Conservation (phyloP, 2,113 vertebrate genomes). For the Centropus bengalensis region DNA sequence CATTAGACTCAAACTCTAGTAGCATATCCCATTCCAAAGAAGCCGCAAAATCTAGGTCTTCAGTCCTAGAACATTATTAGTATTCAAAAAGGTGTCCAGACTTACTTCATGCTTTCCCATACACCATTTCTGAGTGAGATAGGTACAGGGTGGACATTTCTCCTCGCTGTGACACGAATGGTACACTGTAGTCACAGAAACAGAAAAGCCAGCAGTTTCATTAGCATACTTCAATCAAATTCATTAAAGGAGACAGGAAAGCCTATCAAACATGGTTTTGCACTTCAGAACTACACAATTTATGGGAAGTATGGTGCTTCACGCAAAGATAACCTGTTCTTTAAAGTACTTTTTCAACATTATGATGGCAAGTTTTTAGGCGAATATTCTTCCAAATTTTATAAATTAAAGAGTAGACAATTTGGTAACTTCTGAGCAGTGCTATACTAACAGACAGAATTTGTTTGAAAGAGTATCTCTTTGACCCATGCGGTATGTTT, state of each 20-base stretch:
- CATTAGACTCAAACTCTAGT: background rate
- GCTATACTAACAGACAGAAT: background rate
- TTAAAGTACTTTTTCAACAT: background rate
- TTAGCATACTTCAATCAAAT: background rate
- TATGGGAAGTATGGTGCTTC: background rate
- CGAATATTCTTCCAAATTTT: background rate
- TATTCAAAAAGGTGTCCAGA: background rate
- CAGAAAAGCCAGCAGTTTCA: background rate
- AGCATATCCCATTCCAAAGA: background rate
- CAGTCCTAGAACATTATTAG: background rate
- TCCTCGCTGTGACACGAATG: constrained; percentile 97
- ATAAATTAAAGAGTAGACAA: background rate
- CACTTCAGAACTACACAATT: background rate
- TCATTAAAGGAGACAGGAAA: background rate
- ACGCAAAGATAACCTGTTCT: background rate
- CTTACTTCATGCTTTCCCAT: constrained; percentile 98
- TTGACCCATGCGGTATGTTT: background rate
- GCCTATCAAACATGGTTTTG: background rate
- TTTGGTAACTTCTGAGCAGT: background rate
- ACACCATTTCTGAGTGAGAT: constrained; percentile 97
- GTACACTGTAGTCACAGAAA: constrained; percentile 83
- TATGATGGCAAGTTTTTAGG: background rate
- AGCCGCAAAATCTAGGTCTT: background rate
- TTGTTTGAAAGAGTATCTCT: background rate
- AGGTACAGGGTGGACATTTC: constrained; percentile 96